phyloP scores from a whole-genome alignment of 2,888 invertebrate genomes.

The Opisthograptis luteolata region DNA sequence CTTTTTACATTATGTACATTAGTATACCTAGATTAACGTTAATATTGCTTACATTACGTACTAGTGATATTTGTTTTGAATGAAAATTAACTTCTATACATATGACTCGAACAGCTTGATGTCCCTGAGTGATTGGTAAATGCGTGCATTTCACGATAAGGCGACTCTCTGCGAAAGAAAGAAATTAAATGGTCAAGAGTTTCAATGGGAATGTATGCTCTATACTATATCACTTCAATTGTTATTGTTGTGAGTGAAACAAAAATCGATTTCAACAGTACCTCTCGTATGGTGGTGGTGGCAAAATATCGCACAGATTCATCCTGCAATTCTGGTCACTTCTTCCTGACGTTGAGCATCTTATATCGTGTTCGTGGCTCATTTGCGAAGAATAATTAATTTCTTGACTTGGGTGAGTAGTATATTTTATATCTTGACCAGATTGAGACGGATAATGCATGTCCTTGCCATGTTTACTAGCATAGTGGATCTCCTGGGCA shows the following conservation, averaged over 20 bases:
- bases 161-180: conserved; percentile 70
- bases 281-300: conserved; percentile 80
- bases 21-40: conserved; percentile 54
- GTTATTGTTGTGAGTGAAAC: not conserved
- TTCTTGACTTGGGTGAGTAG: conserved; percentile 7
- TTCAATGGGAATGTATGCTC: too few relatives aligned
- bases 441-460: conserved; percentile 12
- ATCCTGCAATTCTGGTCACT: conserved; percentile 75
- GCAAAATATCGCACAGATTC: conserved; percentile 78
- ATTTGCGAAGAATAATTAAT: conserved; percentile 10
- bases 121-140: conserved; percentile 75
- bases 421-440: conserved; percentile 3
- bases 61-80: conserved; percentile 72
- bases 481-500: conserved; percentile 5
- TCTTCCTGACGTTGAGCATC: conserved; percentile 63
- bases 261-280: conserved; percentile 39
- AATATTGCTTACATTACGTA: conserved; percentile 79
- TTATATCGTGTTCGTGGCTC: conserved; percentile 25
- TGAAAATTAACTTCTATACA: conserved; percentile 73
- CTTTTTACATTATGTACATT: conserved; percentile 74
- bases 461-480: conserved; percentile 4
- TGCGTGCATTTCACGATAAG: conserved; percentile 72
- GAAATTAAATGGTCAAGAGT: not conserved
- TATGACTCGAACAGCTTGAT: conserved; percentile 77
- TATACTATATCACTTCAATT: not conserved